These are phyloP conservation scores for Argynnis bischoffii DNA, from an alignment of 2,888 invertebrate genomes.

Conservation along the genomic window DNA sequence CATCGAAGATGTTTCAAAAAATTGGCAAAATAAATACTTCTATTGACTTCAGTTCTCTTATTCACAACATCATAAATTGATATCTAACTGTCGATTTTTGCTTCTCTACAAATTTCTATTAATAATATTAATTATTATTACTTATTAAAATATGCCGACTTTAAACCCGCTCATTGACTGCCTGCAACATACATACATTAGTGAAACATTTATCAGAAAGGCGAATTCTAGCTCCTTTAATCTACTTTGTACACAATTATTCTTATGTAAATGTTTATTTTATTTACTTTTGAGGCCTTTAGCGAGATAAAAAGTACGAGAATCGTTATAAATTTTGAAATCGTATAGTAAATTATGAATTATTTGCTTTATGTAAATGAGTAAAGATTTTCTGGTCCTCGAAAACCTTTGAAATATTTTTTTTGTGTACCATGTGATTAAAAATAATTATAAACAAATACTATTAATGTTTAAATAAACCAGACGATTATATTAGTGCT, in stretches of 20 bases:
- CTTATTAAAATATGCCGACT: constrained; percentile 7
- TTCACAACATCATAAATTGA: constrained; percentile 25
- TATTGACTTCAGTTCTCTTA: constrained; percentile 27
- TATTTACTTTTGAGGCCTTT: constrained; percentile 23
- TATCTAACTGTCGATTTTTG: constrained; percentile 9
- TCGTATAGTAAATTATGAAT: constrained; percentile 7
- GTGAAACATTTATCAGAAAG: constrained; percentile 25
- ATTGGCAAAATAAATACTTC: constrained; percentile 20
- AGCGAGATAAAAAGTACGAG: constrained; percentile 12
- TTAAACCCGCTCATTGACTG: constrained; percentile 18
- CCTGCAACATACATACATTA: constrained; percentile 24
- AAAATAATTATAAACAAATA: not conserved
- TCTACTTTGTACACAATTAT: constrained; percentile 66
- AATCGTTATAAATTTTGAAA: constrained; percentile 1
- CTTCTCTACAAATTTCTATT: constrained; percentile 10
- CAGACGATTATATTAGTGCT: not conserved
- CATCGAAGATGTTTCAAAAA: constrained; percentile 15
- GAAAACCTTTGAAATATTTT: constrained; percentile 7
- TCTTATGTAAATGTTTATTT: constrained; percentile 44
- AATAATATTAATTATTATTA: constrained; percentile 11
- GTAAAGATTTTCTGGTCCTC: constrained; percentile 22
- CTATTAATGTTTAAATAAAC: constrained; percentile 1
- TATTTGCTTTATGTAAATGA: not conserved
- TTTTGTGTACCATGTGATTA: not conserved
- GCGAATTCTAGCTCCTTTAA: constrained; percentile 58